Base-by-base conservation (phyloP, 2,113 vertebrate genomes). In the Paraplagusia blochii region DNA sequence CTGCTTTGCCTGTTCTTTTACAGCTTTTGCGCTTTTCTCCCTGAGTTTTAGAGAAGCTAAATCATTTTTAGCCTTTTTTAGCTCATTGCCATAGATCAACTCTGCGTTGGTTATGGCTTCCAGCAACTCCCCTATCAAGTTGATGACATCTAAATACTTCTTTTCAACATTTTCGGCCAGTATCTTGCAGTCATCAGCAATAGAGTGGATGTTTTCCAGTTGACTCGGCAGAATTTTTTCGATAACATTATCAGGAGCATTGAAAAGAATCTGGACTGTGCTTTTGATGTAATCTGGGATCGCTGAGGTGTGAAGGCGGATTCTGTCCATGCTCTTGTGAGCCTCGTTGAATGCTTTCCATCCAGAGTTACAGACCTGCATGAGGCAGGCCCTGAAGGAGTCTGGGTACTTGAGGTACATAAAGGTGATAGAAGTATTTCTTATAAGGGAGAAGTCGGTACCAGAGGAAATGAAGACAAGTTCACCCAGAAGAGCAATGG, bases 301-400 rank as follows among this genome's bases (percentile, higher is more conserved):
- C 33, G 11, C n/a, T 12, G 12, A 12, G 1, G 47, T 49, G 22
- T 49, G 47, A 49, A 49, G 8, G 13, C 47, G 47, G 22, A 49
- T 49, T 22, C 22, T 18, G 22, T 47, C 19, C 45, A 47, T 47
- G 7, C 12, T 22, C 4, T 13, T 47, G 18, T 47, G 45, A 14
- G 45, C 45, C 18, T 47, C 45, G 13, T 47, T 47, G 17, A 47
- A 47, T 47, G 45, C 45, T 2, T 47, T 10, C 45, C 45, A 47
- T 17, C 45, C 19, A 6, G 45, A 13, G 45, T 47, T 47, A 47
- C 45, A 47, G 19, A 47, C 22, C 13, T 47, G 45, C 45, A 47
- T 47, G 13, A 47, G 45, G 22, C 45, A 47, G 47, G 47, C 47
- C 22, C 47, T 49, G 22, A 49, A 49, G 47, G 47, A 49, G 1